Percentiles rank a stretch among this genome's conserved stretches.
Evolutionary conservation across 2,113 vertebrate species (phyloP).

Genomic region (Telmatochromis sp.): DNA sequence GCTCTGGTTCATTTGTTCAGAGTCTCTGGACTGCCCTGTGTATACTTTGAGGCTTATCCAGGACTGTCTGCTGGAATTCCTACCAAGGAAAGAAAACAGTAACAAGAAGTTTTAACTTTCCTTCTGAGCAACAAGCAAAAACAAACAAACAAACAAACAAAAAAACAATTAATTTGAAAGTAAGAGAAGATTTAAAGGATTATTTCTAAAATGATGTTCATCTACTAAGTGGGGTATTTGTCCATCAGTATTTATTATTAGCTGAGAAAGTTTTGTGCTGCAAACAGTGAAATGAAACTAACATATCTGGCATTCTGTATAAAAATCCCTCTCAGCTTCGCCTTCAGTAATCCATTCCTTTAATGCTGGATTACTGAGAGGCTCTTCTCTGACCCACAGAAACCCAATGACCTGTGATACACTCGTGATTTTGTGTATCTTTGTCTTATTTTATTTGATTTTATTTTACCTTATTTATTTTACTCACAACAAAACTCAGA

Average conservation of each 20-base stretch:
- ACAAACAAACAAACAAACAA: neutral
- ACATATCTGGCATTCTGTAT: neutral
- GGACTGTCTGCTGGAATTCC: neutral
- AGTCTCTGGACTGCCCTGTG: neutral
- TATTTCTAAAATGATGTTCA: accelerated
- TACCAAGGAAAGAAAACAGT: neutral
- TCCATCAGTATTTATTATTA: neutral
- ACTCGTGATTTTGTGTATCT: neutral
- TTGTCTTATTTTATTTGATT: accelerated
- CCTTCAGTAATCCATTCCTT: neutral
- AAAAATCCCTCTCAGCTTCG: neutral
- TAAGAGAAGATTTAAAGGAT: neutral
- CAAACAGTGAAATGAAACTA: neutral
- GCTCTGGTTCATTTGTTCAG: neutral
- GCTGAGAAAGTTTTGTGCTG: neutral
- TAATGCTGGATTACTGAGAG: neutral
- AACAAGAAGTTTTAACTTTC: accelerated
- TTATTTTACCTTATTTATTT: neutral
- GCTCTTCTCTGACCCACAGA: neutral
- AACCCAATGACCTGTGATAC: neutral
- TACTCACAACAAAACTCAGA: neutral
- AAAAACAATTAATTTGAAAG: neutral
- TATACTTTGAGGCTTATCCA: constrained; percentile 6
- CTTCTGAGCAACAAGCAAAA: neutral
- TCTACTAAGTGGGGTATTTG: accelerated